phyloP scores from a whole-genome alignment of 2,113 vertebrate genomes.

The Oxyura jamaicensis region DNA sequence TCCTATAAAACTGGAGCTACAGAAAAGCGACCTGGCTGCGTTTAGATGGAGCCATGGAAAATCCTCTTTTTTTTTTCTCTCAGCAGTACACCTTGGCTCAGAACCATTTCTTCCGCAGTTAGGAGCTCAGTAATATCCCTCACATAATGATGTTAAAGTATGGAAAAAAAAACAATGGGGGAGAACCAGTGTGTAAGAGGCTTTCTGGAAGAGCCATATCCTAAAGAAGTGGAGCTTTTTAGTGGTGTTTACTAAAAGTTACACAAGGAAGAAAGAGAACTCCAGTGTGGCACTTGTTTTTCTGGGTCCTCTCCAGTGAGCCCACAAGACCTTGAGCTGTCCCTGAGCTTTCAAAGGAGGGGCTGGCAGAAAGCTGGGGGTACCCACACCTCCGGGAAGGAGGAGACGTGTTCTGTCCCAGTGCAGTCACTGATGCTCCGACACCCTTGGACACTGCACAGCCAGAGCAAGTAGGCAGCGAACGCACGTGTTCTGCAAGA shows the following conservation, averaged over 20 bases:
- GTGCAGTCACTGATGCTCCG: too few relatives aligned
- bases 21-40: background rate
- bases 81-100: background rate
- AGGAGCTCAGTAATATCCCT: background rate
- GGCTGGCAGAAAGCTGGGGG: background rate
- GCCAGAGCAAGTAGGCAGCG: background rate
- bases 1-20: constrained; percentile 33
- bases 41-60: constrained; percentile 3
- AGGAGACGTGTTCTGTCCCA: background rate
- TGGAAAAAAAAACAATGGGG: background rate
- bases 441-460: rapidly evolving
- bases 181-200: background rate
- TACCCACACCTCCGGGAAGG: too few relatives aligned
- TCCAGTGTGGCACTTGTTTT: background rate
- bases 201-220: background rate
- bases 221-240: background rate
- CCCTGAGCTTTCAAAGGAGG: background rate
- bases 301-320: background rate
- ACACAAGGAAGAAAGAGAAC: background rate
- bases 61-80: background rate
- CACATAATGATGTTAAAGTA: background rate
- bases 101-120: constrained; percentile 26
- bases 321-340: background rate
- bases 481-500: rapidly evolving
- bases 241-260: background rate